A percentile compares a stretch with the other conserved stretches of the same genome.
Conservation (phyloP, 2,113 vertebrate species). For the Apodemus speciosus region DNA sequence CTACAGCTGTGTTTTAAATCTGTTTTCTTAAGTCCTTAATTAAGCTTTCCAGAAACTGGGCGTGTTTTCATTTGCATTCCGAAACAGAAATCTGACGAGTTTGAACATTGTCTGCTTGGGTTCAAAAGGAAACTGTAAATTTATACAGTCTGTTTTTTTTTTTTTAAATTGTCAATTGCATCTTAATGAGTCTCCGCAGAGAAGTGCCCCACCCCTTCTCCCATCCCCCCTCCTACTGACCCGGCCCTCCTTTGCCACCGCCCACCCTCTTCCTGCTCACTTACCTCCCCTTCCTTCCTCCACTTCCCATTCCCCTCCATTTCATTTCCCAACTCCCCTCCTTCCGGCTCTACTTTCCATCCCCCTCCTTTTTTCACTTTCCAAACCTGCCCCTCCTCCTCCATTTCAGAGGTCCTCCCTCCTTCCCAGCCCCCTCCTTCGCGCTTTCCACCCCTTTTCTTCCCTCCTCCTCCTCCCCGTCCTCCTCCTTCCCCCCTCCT, state of each 20-base stretch:
- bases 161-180: constrained; percentile 79
- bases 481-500: constrained; percentile 68
- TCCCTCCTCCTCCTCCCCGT: constrained; percentile 72
- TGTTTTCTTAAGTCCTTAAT: constrained; percentile 49
- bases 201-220: constrained; percentile 54
- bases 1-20: not conserved
- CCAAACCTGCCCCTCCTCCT: not conserved
- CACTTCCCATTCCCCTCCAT: not conserved
- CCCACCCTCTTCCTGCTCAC: constrained; percentile 41
- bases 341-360: constrained; percentile 46
- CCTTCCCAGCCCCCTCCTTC: constrained; percentile 60
- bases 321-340: not conserved
- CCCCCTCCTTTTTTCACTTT: constrained; percentile 65
- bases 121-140: constrained; percentile 80
- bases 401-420: not conserved
- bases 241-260: fast-evolving
- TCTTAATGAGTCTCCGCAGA: constrained; percentile 67
- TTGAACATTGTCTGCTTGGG: constrained; percentile 72
- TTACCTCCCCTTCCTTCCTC: not conserved
- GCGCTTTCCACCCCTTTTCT: constrained; percentile 56
- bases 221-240: not conserved
- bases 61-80: constrained; percentile 66
- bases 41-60: constrained; percentile 65
- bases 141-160: constrained; percentile 68
- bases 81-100: constrained; percentile 58